Evolutionary conservation across 2,113 vertebrate species (phyloP).

Genomic region (Mirza zaza): DNA sequence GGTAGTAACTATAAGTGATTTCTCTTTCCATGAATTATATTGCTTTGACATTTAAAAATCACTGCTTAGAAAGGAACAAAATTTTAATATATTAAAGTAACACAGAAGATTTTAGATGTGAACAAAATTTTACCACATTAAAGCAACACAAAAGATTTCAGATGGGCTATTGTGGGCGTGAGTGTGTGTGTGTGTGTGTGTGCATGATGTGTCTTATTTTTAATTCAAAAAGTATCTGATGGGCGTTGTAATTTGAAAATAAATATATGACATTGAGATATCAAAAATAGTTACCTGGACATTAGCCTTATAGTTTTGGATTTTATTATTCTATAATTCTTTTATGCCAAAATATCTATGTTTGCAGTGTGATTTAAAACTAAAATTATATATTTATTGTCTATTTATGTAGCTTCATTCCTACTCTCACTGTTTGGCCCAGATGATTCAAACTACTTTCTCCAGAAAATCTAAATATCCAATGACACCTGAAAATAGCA

Average conservation of each 20-base stretch:
- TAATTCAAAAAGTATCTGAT: background rate
- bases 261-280: background rate
- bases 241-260: background rate
- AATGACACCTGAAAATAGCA: background rate
- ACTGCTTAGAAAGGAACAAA: background rate
- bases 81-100: background rate
- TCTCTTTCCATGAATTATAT: background rate
- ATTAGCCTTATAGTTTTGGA: background rate
- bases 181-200: too few species aligned
- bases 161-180: background rate
- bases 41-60: background rate
- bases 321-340: slow-evolving; percentile 22
- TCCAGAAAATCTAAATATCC: slow-evolving; percentile 1
- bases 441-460: slow-evolving; percentile 23
- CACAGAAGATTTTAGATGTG: background rate
- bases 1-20: background rate
- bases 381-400: background rate
- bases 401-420: background rate
- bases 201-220: background rate
- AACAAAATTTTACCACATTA: background rate
- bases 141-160: background rate
- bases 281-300: background rate
- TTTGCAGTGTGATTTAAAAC: background rate
- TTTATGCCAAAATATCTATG: background rate
- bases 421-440: background rate